Conservation (phyloP, 1,140 invertebrate species). For the Cepaea nemoralis region DNA sequence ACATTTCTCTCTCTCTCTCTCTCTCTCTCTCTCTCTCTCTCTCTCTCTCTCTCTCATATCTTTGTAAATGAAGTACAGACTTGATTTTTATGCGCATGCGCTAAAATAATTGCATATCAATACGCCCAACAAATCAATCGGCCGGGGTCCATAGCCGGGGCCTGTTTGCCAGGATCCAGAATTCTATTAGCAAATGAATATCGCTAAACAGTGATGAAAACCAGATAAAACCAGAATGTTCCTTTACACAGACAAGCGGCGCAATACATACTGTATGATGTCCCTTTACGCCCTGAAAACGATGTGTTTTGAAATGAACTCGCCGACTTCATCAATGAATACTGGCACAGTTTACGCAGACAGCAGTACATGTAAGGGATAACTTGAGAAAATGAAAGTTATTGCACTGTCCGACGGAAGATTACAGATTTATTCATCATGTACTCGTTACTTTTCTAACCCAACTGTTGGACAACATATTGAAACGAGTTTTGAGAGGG, state of each 20-base stretch:
- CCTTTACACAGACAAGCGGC: not conserved
- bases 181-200: constrained; percentile 12
- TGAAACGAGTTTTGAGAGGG: too few relatives aligned
- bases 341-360: not conserved
- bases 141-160: not conserved
- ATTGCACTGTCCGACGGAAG: not conserved
- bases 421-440: too few relatives aligned
- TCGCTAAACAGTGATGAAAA: not conserved
- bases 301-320: not conserved
- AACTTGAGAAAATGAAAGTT: not conserved
- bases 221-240: not conserved
- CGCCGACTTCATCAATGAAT: not conserved
- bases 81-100: not conserved
- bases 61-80: not conserved
- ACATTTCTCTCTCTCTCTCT: too few relatives aligned
- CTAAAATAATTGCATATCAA: constrained; percentile 10
- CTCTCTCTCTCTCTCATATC: too few relatives aligned
- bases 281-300: not conserved
- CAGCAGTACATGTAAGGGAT: not conserved
- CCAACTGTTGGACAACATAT: too few relatives aligned
- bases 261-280: not conserved
- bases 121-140: not conserved
- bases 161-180: not conserved
- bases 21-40: constrained; percentile 1
- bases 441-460: too few relatives aligned